A percentile compares a stretch with the other conserved stretches of the same genome.
Conservation (phyloP, 2,888 invertebrate genomes). For the Eupithecia tripunctaria region DNA sequence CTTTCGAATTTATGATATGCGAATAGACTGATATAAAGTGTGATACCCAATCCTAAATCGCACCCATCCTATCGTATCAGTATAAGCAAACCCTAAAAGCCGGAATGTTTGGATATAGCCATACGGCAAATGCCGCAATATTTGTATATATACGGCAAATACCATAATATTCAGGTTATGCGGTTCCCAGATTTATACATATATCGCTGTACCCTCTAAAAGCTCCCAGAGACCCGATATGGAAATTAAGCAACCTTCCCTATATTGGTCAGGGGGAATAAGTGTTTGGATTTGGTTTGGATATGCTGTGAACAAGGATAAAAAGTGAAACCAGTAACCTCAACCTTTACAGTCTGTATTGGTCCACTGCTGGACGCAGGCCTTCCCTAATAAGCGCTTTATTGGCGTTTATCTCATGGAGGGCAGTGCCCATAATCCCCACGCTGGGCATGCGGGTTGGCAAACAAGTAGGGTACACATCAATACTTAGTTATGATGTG, state of each 20-base stretch:
- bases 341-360: too few species aligned
- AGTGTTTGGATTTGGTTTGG: conserved; percentile 3
- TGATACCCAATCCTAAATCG: not conserved
- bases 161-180: conserved; percentile 34
- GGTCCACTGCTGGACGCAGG: too few species aligned
- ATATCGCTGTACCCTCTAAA: conserved; percentile 43
- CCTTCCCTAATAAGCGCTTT: too few species aligned
- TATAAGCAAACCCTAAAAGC: conserved; percentile 1
- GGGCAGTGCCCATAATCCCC: too few species aligned
- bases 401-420: too few species aligned
- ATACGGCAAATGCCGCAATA: conserved; percentile 20
- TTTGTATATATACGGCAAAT: conserved; percentile 25
- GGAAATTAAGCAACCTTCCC: conserved; percentile 64
- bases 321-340: not conserved
- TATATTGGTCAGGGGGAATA: conserved; percentile 45
- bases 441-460: too few species aligned
- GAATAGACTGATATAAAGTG: too few species aligned
- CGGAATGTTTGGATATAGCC: conserved; percentile 29
- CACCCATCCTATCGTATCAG: not conserved
- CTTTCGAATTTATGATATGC: too few species aligned
- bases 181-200: conserved; percentile 37
- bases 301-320: not conserved
- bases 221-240: conserved; percentile 52
- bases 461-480: too few species aligned
- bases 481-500: too few species aligned